Evolutionary conservation across 2,113 vertebrate genomes (phyloP), one percentile per base, ranked within the genome.

Genomic region (Oxyruncus cristatus): DNA sequence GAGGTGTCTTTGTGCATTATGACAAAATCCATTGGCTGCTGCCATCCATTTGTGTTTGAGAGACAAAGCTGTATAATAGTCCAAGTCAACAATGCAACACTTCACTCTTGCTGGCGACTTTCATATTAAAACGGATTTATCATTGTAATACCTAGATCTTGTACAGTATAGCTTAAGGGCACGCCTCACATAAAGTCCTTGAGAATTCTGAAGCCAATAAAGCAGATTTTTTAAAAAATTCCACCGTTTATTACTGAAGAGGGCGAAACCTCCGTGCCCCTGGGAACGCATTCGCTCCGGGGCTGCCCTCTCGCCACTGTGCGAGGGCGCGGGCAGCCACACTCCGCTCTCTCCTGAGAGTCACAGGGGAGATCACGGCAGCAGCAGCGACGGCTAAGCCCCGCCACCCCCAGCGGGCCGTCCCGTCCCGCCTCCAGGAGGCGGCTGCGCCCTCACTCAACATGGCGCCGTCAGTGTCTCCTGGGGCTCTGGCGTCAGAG

Each of bases 281-380:
- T 3, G 37, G 5, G 3, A 56, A 30, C 8, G 2, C 3, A 0
- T 8, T 37, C 4, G 32, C 33, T 12, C 13, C 1, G 1, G 3
- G 4, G 3, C 0, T 24, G 17, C 2, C 19, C 24, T 17, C 8
- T 11, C 3, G 5, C 26, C 8, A 3, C 27, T 4, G 37, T 0
- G 9, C 7, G 27, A 39, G 2, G 16, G 10, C 9, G 2, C 1
- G 3, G 5, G 2, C 35, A 47, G 20, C 8, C 44, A 6, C 33
- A 26, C 4, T 5, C 6, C 12, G 3, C 32, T 7, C 6, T 3
- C 41, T 15, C 18, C 4, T 0, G 1, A 8, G 5, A 33, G 21
- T 6, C 0, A 3, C 5, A 13, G 0, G 3, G 0, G 1, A 0
- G 1, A 1, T 3, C 23, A 6, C 19, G 0, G 0, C n/a, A 49